phyloP scores from a whole-genome alignment of 64 coral and sea anemone species.

The Trachythela sp. region DNA sequence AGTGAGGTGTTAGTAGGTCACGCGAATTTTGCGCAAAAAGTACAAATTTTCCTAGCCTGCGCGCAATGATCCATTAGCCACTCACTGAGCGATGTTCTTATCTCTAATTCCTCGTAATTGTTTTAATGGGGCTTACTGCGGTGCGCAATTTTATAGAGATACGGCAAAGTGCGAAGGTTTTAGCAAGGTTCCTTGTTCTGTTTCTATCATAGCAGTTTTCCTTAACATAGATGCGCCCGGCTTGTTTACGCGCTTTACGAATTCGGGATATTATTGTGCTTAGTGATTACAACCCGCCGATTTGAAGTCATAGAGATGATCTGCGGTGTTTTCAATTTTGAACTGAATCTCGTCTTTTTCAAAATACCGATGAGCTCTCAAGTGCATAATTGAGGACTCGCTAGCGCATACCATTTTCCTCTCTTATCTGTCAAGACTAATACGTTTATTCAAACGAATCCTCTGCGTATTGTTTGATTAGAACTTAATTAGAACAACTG shows the following conservation, averaged over 20 bases:
- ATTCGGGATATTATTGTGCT: not conserved
- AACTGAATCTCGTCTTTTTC: not conserved
- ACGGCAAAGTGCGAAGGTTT: not conserved
- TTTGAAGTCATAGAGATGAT: not conserved
- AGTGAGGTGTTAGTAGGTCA: not conserved
- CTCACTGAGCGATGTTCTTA: slow-evolving; percentile 5
- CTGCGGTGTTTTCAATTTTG: not conserved
- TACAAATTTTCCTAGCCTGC: not conserved
- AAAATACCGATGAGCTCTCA: not conserved
- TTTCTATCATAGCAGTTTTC: not conserved
- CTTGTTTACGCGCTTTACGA: not conserved
- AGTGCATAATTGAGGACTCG: not conserved
- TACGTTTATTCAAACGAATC: not conserved
- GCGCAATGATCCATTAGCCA: not conserved
- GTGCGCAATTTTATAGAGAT: not conserved
- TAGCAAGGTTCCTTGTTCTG: too few relatives aligned
- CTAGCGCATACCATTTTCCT: not conserved
- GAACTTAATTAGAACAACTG: not conserved
- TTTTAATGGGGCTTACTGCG: slow-evolving; percentile 6
- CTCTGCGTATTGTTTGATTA: slow-evolving; percentile 10
- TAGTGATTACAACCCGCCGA: not conserved
- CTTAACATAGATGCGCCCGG: not conserved
- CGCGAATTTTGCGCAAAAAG: not conserved
- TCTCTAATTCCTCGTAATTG: slow-evolving; percentile 7
- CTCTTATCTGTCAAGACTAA: not conserved